Conservation (phyloP, 2,797 vertebrate genomes). For the Acipenser transmontanus region DNA sequence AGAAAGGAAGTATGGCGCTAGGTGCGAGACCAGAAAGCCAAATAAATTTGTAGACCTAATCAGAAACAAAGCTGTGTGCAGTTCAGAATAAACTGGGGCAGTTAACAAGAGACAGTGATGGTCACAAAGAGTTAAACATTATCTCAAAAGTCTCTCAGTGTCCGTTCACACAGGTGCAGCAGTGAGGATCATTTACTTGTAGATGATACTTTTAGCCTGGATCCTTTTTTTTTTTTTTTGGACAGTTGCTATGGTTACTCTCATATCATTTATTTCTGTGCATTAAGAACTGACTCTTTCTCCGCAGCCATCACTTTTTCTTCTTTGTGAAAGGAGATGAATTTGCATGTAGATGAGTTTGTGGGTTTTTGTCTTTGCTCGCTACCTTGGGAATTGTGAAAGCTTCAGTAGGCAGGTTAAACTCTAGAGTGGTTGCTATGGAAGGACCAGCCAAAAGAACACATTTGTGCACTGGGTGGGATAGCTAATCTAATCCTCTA, state of each 20-base stretch:
- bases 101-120: not conserved
- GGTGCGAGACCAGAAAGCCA: too few species aligned
- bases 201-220: constrained; percentile 12
- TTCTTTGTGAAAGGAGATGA: constrained; percentile 18
- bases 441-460: not conserved
- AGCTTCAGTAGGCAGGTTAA: not conserved
- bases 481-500: too few species aligned
- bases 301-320: not conserved
- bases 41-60: too few species aligned
- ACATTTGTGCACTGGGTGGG: not conserved
- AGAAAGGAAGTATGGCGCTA: too few species aligned
- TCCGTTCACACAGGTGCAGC: not conserved
- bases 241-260: constrained; percentile 1
- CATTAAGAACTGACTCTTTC: constrained; percentile 6
- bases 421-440: not conserved
- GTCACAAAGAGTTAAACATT: not conserved
- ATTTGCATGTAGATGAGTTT: constrained; percentile 39
- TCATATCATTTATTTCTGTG: constrained; percentile 30
- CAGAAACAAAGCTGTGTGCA: too few species aligned
- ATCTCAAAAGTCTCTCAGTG: not conserved
- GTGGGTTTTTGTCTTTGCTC: constrained; percentile 15
- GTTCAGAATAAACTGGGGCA: too few species aligned
- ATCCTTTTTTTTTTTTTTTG: constrained; percentile 26
- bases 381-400: not conserved
- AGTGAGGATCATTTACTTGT: constrained; percentile 14